A percentile compares a stretch with the other conserved stretches of the same genome.
These are phyloP conservation scores for Schizopygopsis pylzovi DNA, from an alignment of 2,797 vertebrate genomes.

Conservation along the genomic window DNA sequence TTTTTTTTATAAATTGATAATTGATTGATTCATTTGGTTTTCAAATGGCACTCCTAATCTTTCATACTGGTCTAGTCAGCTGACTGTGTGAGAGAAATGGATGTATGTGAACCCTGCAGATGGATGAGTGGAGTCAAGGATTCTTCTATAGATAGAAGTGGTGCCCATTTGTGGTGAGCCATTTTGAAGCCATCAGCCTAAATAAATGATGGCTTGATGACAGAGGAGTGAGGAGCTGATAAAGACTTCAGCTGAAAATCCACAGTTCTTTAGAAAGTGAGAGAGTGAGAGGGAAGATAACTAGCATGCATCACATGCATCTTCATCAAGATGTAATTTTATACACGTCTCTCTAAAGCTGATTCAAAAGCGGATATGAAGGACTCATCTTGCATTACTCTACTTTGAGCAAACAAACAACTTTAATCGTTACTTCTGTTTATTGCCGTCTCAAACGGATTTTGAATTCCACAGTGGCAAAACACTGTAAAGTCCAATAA, in stretches of 20 bases:
- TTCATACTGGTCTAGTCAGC: background rate
- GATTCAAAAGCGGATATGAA: conserved; percentile 32
- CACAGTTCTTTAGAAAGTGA: conserved; percentile 11
- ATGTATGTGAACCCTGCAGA: conserved; percentile 39
- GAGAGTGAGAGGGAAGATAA: background rate
- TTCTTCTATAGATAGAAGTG: conserved; percentile 60
- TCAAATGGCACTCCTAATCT: background rate
- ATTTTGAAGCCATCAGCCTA: conserved; percentile 58
- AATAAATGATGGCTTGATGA: conserved; percentile 60
- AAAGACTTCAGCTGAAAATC: conserved; percentile 54
- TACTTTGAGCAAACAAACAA: conserved; percentile 37
- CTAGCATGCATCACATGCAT: conserved; percentile 27
- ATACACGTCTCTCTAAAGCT: conserved; percentile 21
- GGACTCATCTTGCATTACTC: conserved; percentile 4
- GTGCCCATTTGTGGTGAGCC: conserved; percentile 52
- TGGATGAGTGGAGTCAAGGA: conserved; percentile 46
- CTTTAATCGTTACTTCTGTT: conserved; percentile 28
- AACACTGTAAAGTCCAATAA: conserved; percentile 31
- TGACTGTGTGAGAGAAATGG: conserved; percentile 6
- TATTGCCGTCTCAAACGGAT: conserved; percentile 13
- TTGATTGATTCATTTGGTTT: background rate
- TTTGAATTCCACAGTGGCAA: conserved; percentile 13
- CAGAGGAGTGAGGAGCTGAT: conserved; percentile 39
- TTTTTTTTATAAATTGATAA: background rate
- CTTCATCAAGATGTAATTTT: conserved; percentile 43